Evolutionary conservation across 2,113 vertebrate genomes (phyloP).

Genomic region (Podilymbus podiceps): DNA sequence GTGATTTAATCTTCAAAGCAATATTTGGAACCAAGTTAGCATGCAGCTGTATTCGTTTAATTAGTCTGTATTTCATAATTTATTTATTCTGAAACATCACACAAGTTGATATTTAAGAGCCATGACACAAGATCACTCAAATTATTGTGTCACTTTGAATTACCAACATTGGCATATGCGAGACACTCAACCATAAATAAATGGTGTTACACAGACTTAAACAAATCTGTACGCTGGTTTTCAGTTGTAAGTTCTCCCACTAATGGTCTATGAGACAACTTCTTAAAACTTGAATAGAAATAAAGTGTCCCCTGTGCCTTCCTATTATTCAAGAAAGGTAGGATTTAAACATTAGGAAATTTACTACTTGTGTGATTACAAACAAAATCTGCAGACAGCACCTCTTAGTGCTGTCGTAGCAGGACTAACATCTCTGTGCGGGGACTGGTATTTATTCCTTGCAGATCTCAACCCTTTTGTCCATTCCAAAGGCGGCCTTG

Average conservation of each 20-base stretch:
- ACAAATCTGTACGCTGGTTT: slow-evolving; percentile 74
- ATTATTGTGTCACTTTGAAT: slow-evolving; percentile 75
- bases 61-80: slow-evolving; percentile 63
- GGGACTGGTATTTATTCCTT: neutral
- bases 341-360: neutral
- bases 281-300: neutral
- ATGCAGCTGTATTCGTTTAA: slow-evolving; percentile 59
- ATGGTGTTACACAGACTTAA: slow-evolving; percentile 70
- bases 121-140: slow-evolving; percentile 75
- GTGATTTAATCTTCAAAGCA: slow-evolving; percentile 53
- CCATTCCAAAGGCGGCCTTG: neutral
- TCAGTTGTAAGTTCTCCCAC: slow-evolving; percentile 53
- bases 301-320: neutral
- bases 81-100: slow-evolving; percentile 74
- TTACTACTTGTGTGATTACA: neutral
- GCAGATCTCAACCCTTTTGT: neutral
- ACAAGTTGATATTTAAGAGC: slow-evolving; percentile 71
- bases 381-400: neutral
- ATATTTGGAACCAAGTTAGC: slow-evolving; percentile 45
- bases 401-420: neutral
- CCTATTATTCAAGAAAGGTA: neutral
- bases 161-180: slow-evolving; percentile 71
- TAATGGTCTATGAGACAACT: slow-evolving; percentile 35
- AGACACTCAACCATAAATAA: slow-evolving; percentile 79
- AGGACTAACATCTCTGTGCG: neutral